Evolutionary conservation across 2,888 invertebrate species (phyloP).

Genomic region (Ephialtes manifestator): DNA sequence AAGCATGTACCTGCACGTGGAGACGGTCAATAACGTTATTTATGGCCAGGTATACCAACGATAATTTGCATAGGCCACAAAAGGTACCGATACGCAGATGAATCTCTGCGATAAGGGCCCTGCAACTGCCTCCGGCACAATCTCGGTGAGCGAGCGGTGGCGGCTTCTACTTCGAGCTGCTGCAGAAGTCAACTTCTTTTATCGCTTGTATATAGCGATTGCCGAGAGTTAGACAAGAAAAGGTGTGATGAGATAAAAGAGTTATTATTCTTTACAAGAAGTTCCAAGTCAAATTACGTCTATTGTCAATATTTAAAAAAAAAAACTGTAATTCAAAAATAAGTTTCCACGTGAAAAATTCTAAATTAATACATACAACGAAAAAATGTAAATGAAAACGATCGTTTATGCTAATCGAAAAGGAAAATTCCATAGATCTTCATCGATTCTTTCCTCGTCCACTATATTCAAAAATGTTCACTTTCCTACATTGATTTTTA

Average conservation of each 20-base stretch:
- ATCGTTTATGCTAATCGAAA: constrained; percentile 67
- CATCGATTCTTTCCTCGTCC: not conserved
- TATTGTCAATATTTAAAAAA: too few species aligned
- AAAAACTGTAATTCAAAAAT: too few species aligned
- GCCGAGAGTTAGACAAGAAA: constrained; percentile 31
- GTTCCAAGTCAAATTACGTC: not conserved
- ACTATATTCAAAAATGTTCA: not conserved
- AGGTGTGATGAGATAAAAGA: constrained; percentile 25
- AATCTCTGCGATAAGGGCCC: constrained; percentile 79
- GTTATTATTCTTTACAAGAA: constrained; percentile 17
- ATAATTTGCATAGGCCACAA: constrained; percentile 83
- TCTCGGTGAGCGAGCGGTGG: constrained; percentile 25
- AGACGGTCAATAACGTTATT: constrained; percentile 81
- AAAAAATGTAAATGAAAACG: constrained; percentile 71
- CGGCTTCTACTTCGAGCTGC: constrained; percentile 53
- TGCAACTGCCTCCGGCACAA: constrained; percentile 69
- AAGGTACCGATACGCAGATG: constrained; percentile 82
- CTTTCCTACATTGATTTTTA: constrained; percentile 3
- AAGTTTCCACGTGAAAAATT: not conserved
- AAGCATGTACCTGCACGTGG: constrained; percentile 61
- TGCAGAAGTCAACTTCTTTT: constrained; percentile 46
- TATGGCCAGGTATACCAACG: constrained; percentile 77
- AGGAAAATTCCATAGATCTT: constrained; percentile 37
- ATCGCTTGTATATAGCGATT: constrained; percentile 30
- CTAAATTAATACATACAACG: too few species aligned